Evolutionary conservation across 2,113 vertebrate genomes (phyloP).

Genomic region (Lichenostomus cassidix): DNA sequence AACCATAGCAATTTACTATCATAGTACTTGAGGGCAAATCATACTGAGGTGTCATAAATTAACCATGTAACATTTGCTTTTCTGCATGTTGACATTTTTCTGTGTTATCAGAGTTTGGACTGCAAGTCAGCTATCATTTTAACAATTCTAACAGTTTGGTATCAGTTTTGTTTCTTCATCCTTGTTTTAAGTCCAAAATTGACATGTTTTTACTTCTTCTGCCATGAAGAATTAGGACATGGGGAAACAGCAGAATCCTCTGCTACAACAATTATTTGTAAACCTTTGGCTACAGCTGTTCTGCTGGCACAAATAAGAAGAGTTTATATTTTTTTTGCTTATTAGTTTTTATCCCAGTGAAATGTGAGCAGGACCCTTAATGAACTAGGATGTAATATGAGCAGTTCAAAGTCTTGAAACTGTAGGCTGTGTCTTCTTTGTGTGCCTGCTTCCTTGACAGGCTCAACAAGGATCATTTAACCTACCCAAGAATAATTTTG

Average conservation of each 20-base stretch:
- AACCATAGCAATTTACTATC: constrained; percentile 38
- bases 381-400: neutral
- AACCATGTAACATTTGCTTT: neutral
- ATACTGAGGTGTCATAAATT: constrained; percentile 30
- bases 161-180: neutral
- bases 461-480: neutral
- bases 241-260: neutral
- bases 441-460: neutral
- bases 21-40: constrained; percentile 22
- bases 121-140: neutral
- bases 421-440: neutral
- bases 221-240: neutral
- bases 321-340: neutral
- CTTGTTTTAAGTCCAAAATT: neutral
- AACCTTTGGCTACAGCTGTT: neutral
- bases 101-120: neutral
- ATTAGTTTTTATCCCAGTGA: neutral
- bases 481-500: neutral
- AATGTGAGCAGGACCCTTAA: neutral
- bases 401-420: neutral
- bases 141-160: neutral
- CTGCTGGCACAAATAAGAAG: neutral
- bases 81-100: neutral
- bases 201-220: neutral
- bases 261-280: neutral